These are phyloP conservation scores for Agrypnia vestita DNA, from an alignment of 1,140 invertebrate genomes.

Conservation along the genomic window DNA sequence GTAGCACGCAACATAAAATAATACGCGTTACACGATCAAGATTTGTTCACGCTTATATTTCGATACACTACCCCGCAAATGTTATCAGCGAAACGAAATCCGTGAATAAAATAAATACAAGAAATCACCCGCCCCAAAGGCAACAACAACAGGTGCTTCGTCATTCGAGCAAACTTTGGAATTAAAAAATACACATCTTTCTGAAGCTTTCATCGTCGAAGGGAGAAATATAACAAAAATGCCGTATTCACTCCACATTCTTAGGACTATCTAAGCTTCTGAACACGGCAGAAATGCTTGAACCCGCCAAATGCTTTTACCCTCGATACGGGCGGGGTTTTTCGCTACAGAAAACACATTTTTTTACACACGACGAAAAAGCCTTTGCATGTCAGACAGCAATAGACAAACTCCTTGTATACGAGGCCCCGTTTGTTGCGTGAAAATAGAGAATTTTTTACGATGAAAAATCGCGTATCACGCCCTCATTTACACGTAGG, in stretches of 20 bases:
- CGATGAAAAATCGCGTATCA: constrained; percentile 26
- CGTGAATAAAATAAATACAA: background rate
- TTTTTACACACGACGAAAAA: constrained; percentile 30
- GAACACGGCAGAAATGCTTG: constrained; percentile 23
- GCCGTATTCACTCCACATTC: constrained; percentile 18
- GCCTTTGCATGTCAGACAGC: constrained; percentile 48
- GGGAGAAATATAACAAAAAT: background rate
- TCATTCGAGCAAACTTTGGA: background rate
- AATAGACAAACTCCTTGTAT: constrained; percentile 36
- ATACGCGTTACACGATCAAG: too few species aligned
- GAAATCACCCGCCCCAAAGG: background rate
- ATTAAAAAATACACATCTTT: constrained; percentile 21
- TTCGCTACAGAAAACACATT: background rate
- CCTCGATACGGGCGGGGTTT: constrained; percentile 6
- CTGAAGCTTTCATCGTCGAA: background rate
- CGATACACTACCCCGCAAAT: too few species aligned
- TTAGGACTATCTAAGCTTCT: constrained; percentile 16
- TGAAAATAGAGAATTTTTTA: constrained; percentile 39
- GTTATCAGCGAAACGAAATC: background rate
- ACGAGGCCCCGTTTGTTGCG: constrained; percentile 25
- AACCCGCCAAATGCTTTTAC: constrained; percentile 11
- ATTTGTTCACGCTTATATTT: too few species aligned
- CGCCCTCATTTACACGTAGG: constrained; percentile 29
- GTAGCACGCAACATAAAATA: too few species aligned
- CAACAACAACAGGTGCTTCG: constrained; percentile 27